These are phyloP conservation scores for Hirundo rustica DNA, from an alignment of 2,797 vertebrate genomes.

Conservation along the genomic window DNA sequence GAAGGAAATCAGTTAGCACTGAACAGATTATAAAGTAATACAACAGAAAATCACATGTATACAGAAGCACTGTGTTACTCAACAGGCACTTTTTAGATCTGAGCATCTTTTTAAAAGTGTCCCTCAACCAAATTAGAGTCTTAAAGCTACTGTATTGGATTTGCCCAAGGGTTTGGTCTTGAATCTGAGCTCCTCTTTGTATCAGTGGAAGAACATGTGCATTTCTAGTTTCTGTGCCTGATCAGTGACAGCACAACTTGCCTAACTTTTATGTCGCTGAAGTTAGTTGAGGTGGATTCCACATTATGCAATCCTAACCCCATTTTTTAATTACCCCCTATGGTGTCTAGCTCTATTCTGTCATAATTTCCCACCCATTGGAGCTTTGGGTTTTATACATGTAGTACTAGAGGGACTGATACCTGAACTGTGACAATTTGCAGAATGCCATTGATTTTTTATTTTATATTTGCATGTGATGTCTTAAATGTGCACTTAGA, in stretches of 20 bases:
- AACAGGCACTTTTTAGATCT: background rate
- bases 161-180: background rate
- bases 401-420: background rate
- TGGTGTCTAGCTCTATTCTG: background rate
- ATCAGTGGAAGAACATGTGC: background rate
- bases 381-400: background rate
- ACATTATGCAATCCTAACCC: background rate
- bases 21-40: background rate
- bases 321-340: rapidly evolving
- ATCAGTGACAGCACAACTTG: background rate
- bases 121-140: background rate
- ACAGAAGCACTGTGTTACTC: background rate
- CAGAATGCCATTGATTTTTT: background rate
- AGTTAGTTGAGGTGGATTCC: background rate
- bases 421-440: background rate
- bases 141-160: background rate
- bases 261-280: background rate
- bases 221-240: background rate
- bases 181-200: background rate
- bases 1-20: background rate
- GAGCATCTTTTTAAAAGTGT: background rate
- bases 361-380: background rate
- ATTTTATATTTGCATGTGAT: background rate
- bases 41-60: rapidly evolving
- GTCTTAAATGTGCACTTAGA: background rate